Evolutionary conservation across 2,888 invertebrate genomes (phyloP).

Genomic region (Scotopteryx bipunctaria): DNA sequence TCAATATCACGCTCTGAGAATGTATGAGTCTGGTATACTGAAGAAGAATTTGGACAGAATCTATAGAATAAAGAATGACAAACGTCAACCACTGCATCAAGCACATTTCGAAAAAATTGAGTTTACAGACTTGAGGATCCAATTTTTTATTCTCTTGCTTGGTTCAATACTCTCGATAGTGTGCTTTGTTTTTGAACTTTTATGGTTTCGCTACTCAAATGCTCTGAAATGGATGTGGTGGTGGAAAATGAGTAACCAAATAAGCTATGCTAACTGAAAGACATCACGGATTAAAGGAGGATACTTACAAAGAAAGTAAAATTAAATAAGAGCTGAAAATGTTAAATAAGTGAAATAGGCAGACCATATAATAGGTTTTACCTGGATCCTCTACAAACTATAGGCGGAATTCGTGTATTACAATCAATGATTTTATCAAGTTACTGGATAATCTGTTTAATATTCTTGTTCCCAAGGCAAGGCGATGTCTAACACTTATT

Average conservation of each 20-base stretch:
- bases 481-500: too few relatives aligned
- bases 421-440: too few relatives aligned
- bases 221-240: constrained; percentile 15
- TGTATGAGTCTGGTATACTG: constrained; percentile 57
- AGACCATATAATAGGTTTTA: too few relatives aligned
- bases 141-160: constrained; percentile 46
- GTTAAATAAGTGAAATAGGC: too few relatives aligned
- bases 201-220: constrained; percentile 25
- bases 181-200: constrained; percentile 51
- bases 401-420: too few relatives aligned
- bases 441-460: too few relatives aligned
- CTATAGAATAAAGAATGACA: constrained; percentile 30
- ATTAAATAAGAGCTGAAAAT: too few relatives aligned
- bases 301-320: too few relatives aligned
- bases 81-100: constrained; percentile 10
- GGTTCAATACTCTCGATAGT: constrained; percentile 48
- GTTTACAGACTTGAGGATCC: constrained; percentile 49
- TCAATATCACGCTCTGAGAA: constrained; percentile 44
- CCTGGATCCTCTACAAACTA: too few relatives aligned
- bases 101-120: constrained; percentile 38
- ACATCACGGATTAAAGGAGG: too few relatives aligned
- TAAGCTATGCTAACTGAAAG: too few relatives aligned
- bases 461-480: too few relatives aligned
- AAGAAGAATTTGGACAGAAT: constrained; percentile 43
- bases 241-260: neutral